Evolutionary conservation across 2,888 invertebrate species (phyloP).

Genomic region (Euzophera pinguis): DNA sequence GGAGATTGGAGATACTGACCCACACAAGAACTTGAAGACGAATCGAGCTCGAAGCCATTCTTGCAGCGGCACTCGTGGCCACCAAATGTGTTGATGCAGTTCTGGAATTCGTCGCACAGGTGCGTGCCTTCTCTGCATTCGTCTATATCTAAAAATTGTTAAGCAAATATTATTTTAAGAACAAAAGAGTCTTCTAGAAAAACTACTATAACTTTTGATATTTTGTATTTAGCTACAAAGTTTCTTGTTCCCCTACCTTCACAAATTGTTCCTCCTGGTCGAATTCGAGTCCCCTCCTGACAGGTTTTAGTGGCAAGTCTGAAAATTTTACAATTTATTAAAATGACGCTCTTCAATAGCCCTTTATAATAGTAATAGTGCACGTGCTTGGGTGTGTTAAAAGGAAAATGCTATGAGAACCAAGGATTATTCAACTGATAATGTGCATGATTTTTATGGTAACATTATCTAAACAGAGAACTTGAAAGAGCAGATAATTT

Average conservation of each 20-base stretch:
- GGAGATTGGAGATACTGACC: too few species aligned
- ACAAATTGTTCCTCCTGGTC: conserved; percentile 80
- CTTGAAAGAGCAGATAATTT: too few species aligned
- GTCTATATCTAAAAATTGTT: conserved; percentile 84
- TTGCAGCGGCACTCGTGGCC: conserved; percentile 75
- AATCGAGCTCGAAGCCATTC: conserved; percentile 63
- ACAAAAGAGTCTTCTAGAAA: neutral
- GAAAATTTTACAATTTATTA: conserved; percentile 17
- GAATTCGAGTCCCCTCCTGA: conserved; percentile 79
- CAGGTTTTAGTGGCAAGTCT: conserved; percentile 69
- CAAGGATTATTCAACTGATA: too few species aligned
- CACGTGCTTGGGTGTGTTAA: neutral
- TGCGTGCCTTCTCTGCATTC: conserved; percentile 84
- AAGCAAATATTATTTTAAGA: neutral
- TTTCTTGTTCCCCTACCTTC: conserved; percentile 62
- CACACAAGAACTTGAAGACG: conserved; percentile 59
- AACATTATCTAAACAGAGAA: too few species aligned
- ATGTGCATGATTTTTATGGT: too few species aligned
- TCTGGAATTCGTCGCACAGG: conserved; percentile 70
- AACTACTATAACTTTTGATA: too few species aligned
- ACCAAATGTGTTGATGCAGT: conserved; percentile 73
- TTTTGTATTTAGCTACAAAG: too few species aligned
- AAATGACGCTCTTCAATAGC: neutral
- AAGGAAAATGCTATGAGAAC: neutral
- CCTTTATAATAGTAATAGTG: neutral